These are phyloP conservation scores for Syngnathus floridae DNA, from an alignment of 2,113 vertebrate genomes.

Conservation along the genomic window DNA sequence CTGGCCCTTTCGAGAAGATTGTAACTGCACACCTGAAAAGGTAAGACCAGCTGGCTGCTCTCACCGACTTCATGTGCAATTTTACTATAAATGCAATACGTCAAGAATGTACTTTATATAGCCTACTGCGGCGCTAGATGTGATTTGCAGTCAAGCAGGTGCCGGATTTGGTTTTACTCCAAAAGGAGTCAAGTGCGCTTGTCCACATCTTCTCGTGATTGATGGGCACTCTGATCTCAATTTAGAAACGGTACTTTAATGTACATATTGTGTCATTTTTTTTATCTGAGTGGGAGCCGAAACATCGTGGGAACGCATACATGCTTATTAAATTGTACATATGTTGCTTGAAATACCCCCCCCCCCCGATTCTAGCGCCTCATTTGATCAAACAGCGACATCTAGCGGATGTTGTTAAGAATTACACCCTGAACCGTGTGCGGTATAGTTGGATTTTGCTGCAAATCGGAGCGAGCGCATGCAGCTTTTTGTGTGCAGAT, in stretches of 20 bases:
- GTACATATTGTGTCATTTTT: background rate
- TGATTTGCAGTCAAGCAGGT: conserved; percentile 43
- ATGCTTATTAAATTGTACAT: background rate
- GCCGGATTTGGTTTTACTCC: conserved; percentile 34
- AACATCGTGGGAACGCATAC: background rate
- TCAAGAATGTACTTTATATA: background rate
- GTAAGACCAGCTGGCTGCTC: conserved; percentile 45
- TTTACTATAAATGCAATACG: background rate
- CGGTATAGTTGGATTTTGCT: too few species aligned
- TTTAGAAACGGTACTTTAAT: background rate
- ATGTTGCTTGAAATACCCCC: background rate
- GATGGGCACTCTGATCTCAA: conserved; percentile 6
- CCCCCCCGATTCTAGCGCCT: too few species aligned
- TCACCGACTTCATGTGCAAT: too few species aligned
- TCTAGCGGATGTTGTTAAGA: background rate
- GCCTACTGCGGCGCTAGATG: too few species aligned
- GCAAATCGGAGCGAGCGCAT: background rate
- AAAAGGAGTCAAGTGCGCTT: conserved; percentile 20
- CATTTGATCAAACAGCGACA: background rate
- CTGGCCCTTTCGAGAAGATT: conserved; percentile 78
- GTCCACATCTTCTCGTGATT: too few species aligned
- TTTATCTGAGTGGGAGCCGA: background rate
- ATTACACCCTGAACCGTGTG: background rate
- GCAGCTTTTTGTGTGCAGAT: conserved; percentile 62
- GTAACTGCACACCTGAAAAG: conserved; percentile 74